phyloP scores from a whole-genome alignment of 2,888 invertebrate genomes.

The Diabrotica balteata region DNA sequence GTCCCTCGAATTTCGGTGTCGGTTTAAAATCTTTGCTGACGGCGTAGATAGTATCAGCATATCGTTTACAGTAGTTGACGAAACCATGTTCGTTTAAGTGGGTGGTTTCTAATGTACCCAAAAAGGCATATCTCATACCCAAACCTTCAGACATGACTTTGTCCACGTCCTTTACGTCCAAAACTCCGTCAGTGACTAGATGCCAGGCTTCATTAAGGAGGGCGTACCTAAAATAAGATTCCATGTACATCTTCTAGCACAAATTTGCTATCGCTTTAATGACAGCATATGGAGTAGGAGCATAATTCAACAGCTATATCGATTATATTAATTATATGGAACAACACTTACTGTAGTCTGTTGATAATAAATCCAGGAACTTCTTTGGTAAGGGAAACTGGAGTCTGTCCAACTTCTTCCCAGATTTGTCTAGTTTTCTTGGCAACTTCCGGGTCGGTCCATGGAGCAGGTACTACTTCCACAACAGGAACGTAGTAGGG shows the following conservation, averaged over 20 bases:
- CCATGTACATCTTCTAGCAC: no score
- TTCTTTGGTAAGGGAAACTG: constrained; percentile 85
- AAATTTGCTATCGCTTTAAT: no score
- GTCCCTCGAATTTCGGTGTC: constrained; percentile 76
- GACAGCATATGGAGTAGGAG: no score
- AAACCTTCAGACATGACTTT: constrained; percentile 93
- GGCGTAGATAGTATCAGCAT: constrained; percentile 67
- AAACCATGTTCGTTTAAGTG: constrained; percentile 93
- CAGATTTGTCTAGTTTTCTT: constrained; percentile 78
- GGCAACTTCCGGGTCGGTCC: constrained; percentile 83
- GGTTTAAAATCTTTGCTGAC: constrained; percentile 79
- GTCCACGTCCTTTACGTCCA: constrained; percentile 88
- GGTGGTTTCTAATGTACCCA: constrained; percentile 92
- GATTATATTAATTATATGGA: no score
- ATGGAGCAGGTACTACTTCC: constrained; percentile 93
- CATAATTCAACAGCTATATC: no score
- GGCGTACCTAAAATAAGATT: constrained; percentile 72
- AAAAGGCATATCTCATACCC: constrained; percentile 94
- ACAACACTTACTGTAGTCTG: constrained; percentile 79
- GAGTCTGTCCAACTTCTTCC: constrained; percentile 90
- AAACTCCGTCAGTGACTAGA: constrained; percentile 82
- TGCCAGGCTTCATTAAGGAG: constrained; percentile 93
- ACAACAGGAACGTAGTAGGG: constrained; percentile 95
- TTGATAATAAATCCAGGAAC: constrained; percentile 93
- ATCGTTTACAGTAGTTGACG: constrained; percentile 69